A percentile compares a stretch with the other conserved stretches of the same genome.
These are phyloP conservation scores for Gerris buenoi DNA, from an alignment of 1,140 invertebrate genomes.

Conservation along the genomic window DNA sequence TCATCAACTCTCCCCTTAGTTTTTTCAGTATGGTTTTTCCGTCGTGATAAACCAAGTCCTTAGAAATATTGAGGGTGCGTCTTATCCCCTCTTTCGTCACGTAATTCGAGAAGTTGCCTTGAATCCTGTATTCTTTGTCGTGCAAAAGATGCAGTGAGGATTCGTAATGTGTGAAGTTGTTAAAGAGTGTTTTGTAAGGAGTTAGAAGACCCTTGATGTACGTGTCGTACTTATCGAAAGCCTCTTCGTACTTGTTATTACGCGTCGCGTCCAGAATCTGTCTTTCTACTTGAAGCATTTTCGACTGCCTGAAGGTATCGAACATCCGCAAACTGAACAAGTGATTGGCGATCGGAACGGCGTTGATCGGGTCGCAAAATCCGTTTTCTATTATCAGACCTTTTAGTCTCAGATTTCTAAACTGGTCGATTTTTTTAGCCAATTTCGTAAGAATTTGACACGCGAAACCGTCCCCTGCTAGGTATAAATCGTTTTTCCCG, in stretches of 20 bases:
- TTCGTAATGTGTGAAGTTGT: background rate
- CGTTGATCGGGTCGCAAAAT: background rate
- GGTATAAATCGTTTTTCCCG: background rate
- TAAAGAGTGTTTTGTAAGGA: background rate
- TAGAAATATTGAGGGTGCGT: background rate
- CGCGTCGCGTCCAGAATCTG: background rate
- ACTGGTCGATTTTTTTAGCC: background rate
- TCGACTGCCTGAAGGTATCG: background rate
- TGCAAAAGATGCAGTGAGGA: background rate
- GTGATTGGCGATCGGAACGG: background rate
- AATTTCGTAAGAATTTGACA: background rate
- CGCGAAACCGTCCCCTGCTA: background rate
- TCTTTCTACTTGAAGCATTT: background rate
- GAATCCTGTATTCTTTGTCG: background rate
- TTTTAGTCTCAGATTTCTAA: background rate
- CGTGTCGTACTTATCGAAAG: background rate
- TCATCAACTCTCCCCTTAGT: background rate
- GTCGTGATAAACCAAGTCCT: background rate
- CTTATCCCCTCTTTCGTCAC: background rate
- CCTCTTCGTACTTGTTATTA: background rate
- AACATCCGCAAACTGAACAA: background rate
- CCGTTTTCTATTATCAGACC: background rate
- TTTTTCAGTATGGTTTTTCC: no score
- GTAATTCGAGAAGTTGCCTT: background rate
- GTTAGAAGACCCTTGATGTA: background rate